Percentiles rank a stretch among this genome's conserved stretches.
These are phyloP conservation scores for Epinephelus fuscoguttatus DNA, from an alignment of 2,113 vertebrate genomes.

Conservation along the genomic window DNA sequence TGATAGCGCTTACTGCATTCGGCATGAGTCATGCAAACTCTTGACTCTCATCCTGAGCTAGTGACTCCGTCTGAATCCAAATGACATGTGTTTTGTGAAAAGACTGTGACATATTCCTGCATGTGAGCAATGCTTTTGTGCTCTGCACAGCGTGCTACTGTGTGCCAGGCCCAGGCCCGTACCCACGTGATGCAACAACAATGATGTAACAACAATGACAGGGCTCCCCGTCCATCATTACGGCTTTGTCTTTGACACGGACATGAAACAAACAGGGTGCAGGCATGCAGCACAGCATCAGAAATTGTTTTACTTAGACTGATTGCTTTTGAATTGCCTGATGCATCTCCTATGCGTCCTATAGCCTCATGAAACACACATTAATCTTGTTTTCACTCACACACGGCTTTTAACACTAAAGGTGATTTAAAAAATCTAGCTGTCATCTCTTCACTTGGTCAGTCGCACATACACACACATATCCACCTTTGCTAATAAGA, in stretches of 20 bases:
- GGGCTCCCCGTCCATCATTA: slow-evolving; percentile 63
- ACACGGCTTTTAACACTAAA: neutral
- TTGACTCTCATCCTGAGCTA: slow-evolving; percentile 41
- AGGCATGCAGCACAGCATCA: slow-evolving; percentile 17
- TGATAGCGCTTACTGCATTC: slow-evolving; percentile 29
- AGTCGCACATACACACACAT: neutral
- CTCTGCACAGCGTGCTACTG: slow-evolving; percentile 52
- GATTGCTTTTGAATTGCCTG: slow-evolving; percentile 8
- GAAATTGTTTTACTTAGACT: slow-evolving; percentile 17
- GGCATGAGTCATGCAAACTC: slow-evolving; percentile 67
- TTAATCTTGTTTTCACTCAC: neutral
- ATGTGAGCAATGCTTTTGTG: slow-evolving; percentile 78
- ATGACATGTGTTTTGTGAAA: slow-evolving; percentile 62
- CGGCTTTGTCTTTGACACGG: slow-evolving; percentile 64
- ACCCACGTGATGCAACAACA: slow-evolving; percentile 72
- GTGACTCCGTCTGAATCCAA: slow-evolving; percentile 53
- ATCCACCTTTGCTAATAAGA: neutral
- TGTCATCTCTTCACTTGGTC: neutral
- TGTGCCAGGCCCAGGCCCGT: slow-evolving; percentile 61
- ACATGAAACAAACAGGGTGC: slow-evolving; percentile 51
- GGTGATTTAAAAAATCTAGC: neutral
- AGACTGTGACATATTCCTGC: slow-evolving; percentile 62
- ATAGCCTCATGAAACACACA: neutral
- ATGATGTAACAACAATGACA: slow-evolving; percentile 79
- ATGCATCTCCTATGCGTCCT: slow-evolving; percentile 10